Evolutionary conservation across 2,113 vertebrate genomes (phyloP).

Genomic region (Sisor rabdophorus): DNA sequence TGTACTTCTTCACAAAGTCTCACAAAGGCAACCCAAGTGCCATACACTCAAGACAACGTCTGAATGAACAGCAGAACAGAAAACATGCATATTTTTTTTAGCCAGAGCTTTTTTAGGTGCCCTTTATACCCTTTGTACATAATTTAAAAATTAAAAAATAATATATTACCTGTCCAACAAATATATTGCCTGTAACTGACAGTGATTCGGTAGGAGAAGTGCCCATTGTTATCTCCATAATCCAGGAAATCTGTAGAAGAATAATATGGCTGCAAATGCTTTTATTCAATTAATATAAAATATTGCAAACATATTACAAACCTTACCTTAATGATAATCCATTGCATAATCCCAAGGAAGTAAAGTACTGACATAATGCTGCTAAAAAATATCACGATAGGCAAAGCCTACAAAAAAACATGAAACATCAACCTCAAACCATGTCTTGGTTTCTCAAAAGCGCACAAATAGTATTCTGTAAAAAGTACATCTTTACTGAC

Average conservation of each 20-base stretch:
- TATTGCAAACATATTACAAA: not conserved
- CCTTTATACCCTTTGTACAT: not conserved
- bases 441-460: conserved; percentile 11
- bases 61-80: too few relatives aligned
- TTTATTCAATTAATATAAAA: not conserved
- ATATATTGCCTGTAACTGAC: conserved; percentile 93
- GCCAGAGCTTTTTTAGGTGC: not conserved
- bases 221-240: conserved; percentile 88
- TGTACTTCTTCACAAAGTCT: too few relatives aligned
- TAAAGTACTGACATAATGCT: conserved; percentile 91
- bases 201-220: conserved; percentile 86
- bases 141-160: too few relatives aligned
- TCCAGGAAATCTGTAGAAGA: conserved; percentile 79
- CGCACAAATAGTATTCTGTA: not conserved
- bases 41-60: too few relatives aligned
- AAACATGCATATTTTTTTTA: not conserved
- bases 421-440: conserved; percentile 21
- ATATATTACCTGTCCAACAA: conserved; percentile 91
- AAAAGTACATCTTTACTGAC: conserved; percentile 62
- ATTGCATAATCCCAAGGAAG: conserved; percentile 86
- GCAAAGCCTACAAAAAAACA: conserved; percentile 70
- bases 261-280: conserved; percentile 42
- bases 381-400: conserved; percentile 92
- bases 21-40: too few relatives aligned
- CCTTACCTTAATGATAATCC: conserved; percentile 86